Evolutionary conservation across 2,113 vertebrate genomes (phyloP), one percentile per base, ranked within the genome.

Genomic region (Thalassarche chlororhynchos): DNA sequence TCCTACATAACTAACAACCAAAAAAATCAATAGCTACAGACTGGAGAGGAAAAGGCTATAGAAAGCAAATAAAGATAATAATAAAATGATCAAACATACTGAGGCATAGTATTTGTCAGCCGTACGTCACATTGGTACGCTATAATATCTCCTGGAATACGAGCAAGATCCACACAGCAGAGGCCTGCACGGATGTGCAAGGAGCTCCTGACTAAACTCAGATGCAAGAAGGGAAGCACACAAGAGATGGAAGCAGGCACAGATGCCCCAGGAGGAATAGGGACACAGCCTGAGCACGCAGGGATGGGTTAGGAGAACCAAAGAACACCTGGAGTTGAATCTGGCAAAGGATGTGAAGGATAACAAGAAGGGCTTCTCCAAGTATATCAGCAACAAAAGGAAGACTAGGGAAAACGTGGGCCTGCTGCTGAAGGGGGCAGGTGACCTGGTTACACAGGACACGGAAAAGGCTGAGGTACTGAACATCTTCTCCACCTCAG

Each of bases 111-210:
- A 81, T 74, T 81, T 82, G 21, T 46, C 44, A 52, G 64, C n/a
- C 0, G 0, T 14, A 78, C 0, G 2, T 12, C 69, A 82, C 17
- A 52, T 2, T 24, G 20, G 17, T 52, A 42, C 0, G 1, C 49
- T 69, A 17, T 14, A 69, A 42, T 2, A 12, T 44, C 28, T 54
- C 42, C 52, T 47, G 64, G 62, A 84, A 70, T 32, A 84, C 3
- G 0, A 84, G 34, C 29, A 64, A 47, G 29, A 76, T n/a, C 40
- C 49, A 62, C 42, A 34, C 21, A 76, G 58, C 9, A 5, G 36
- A 47, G 87, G 55, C 31, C 42, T 76, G 38, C 38, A 36, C 0
- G 0, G 31, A 71, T 51, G 19, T 25, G 23, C 40, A 69, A 80
- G 44, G 23, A 69, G 28, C 71, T 89, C 42, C 66, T 76, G 31